Base-by-base conservation (phyloP, 2,888 invertebrate genomes). In the Caenorhabditis auriculariae region DNA sequence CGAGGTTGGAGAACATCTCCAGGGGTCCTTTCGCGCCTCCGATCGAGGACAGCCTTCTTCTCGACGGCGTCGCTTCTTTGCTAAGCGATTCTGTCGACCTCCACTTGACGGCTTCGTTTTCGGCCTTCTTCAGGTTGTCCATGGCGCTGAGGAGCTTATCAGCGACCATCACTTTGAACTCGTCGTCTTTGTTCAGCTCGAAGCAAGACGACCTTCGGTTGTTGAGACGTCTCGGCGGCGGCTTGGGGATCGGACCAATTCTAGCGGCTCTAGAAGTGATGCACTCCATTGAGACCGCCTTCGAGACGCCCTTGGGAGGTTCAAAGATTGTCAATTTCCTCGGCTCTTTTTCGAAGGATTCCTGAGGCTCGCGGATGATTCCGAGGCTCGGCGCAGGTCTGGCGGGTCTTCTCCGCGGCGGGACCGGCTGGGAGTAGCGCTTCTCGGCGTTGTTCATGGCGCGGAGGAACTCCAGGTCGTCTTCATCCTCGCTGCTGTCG, bases 111-210 rank as follows among this genome's bases (percentile, higher is more conserved):
- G 61, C 58, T 39, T 49, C 32, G n/a, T 43, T 56, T 41, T 65
- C 60, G 29, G 72, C 68, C 21, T 54, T 43, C 44, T 56, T 50
- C 58, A 73, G 37, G 43, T 73, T 73, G 15, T 73, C 72, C 62
- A 70, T 62, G 5, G 72, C 72, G 15, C 52, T 48, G 12, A 73
- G 56, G 7, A 73, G 43, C 44, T 70, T 70, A 2, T 60, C 62
- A 2, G 72, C 72, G 0, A 65, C 72, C 64, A 66, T 64, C 37
- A 70, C 44, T 50, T 73, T 73, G 65, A 73, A 73, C 52, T 70
- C 64, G 50, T 73, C 70, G 26, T 69, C 69, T 15, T 62, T 58
- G 39, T 62, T 61, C 9, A 61, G 49, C 21, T 56, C 62, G 29
- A 63, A 54, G 27, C 62, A 58, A 1, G 62, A 58, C 9, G 62